Evolutionary conservation across 2,797 vertebrate genomes (phyloP), one percentile per base, ranked within the genome.

Genomic region (Chaetophractus vellerosus): DNA sequence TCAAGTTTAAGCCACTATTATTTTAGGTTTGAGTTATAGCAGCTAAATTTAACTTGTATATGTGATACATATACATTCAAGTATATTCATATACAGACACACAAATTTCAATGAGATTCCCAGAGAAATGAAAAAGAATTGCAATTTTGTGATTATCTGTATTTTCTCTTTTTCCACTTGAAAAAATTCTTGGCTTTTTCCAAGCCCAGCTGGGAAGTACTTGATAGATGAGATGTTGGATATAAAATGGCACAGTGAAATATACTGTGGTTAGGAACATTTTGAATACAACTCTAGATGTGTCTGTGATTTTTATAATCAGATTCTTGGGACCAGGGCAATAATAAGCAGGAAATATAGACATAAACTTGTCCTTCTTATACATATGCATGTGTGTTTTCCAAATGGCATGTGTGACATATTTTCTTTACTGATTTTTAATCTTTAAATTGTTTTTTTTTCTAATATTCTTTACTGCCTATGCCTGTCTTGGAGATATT

Each of bases 191-290:
- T 59, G 18, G 4, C 4, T 75, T 91, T 38, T 89, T 12, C 28
- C 61, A 95, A 91, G 5, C 26, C 11, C 68, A 8, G 9, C 23
- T 94, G 45, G 2, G 52, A 91, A 79, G 88, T 89, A 89, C 24
- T 93, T 79, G 48, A 6, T 12, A 83, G n/a, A 45, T 68, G 33
- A 48, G 38, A 55, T 91, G 14, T 93, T 88, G 63, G 69, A 76
- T 26, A 72, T n/a, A n/a, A 90, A 96, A 81, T 81, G 88, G 14
- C 16, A 45, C 88, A 81, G 33, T 59, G n/a, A 18, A 94, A 86
- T 80, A 14, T 26, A 69, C 9, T 86, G n/a, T 75, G 64, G 36
- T 78, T 38, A 86, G 28, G 4, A 74, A 59, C 10, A 88, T 92
- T 92, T 94, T 85, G 26, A 85, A 91, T 9, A 88, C 6, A 68